A percentile compares a stretch with the other conserved stretches of the same genome.
Conservation (phyloP, 1,140 invertebrate genomes). For the Drosophila tristis region DNA sequence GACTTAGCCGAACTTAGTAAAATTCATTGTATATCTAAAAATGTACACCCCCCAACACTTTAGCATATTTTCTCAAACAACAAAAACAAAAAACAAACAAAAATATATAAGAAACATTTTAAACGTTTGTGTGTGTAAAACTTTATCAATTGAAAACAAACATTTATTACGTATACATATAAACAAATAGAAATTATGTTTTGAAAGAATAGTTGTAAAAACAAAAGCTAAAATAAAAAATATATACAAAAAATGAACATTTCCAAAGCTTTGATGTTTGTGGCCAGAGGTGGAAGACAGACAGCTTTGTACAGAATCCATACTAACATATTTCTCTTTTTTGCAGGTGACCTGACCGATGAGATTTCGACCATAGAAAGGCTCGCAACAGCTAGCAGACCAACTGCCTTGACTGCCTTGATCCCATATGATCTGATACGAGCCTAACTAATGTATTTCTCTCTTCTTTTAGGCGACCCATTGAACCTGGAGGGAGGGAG, state of each 20-base stretch:
- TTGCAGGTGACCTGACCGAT: conserved; percentile 48
- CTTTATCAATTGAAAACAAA: conserved; percentile 67
- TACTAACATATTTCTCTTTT: conserved; percentile 65
- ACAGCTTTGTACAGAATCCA: conserved; percentile 1
- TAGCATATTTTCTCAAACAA: conserved; percentile 49
- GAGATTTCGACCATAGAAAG: background rate
- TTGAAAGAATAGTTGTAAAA: conserved; percentile 74
- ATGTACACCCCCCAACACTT: conserved; percentile 31
- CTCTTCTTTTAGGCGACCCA: conserved; percentile 46
- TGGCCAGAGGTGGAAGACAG: background rate
- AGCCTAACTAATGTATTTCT: conserved; percentile 66
- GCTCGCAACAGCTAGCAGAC: background rate
- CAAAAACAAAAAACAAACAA: conserved; percentile 23
- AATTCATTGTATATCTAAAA: conserved; percentile 62
- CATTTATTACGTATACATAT: conserved; percentile 68
- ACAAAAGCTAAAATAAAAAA: conserved; percentile 61
- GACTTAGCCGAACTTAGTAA: conserved; percentile 43
- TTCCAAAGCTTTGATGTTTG: conserved; percentile 11
- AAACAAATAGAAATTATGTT: conserved; percentile 73
- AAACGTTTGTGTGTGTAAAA: conserved; percentile 60
- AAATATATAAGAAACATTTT: conserved; percentile 32
- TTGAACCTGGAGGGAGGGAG: background rate
- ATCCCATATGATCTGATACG: background rate
- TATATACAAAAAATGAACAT: conserved; percentile 46
- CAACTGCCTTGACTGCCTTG: conserved; percentile 19